Base-by-base conservation (phyloP, 2,888 invertebrate genomes). In the Eustalomyia histrio region DNA sequence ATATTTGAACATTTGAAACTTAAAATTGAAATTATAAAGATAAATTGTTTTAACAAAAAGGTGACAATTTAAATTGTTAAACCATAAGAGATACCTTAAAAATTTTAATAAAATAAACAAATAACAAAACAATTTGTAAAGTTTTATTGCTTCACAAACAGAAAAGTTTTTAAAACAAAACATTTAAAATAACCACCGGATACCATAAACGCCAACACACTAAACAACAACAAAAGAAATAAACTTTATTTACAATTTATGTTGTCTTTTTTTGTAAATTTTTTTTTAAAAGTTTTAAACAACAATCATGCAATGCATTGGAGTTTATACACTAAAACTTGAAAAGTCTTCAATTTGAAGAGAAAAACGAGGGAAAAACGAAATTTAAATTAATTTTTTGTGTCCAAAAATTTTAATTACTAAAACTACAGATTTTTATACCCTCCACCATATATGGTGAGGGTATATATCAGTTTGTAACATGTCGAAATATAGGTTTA, bases 161-260 rank as follows among this genome's bases (percentile, higher is more conserved):
- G 43, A 47, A 47, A 47, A 47, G 43, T 47, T 47, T 47, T 47
- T 3, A n/a, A 47, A 47, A 47, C 14, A 47, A 47, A 47, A 47
- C 43, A n/a, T 78, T 72, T 24, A 71, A n/a, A 78, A 78, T 74
- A 78, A 81, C 78, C 81, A 81, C 81, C 81, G 81, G 81, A 81
- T 81, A 78, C 74, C 78, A 81, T 65, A 71, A 81, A 81, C 81
- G 78, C 81, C 81, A 81, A 81, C 81, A 81, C 81, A 64, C 29
- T 29, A 29, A 29, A 29, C 29, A 29, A 29, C 3, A 24, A 55
- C 61, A 47, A 64, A 50, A 58, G 71, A 57, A 55, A n/a, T n/a
- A 75, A n/a, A n/a, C 43, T 47, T 14, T 47, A 47, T 47, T 47
- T 47, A 47, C 43, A 47, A 47, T 47, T 47, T 47, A 47, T 47